A percentile compares a stretch with the other conserved stretches of the same genome.
These are phyloP conservation scores for Luehdorfia chinensis DNA, from an alignment of 1,140 invertebrate species.

Conservation along the genomic window DNA sequence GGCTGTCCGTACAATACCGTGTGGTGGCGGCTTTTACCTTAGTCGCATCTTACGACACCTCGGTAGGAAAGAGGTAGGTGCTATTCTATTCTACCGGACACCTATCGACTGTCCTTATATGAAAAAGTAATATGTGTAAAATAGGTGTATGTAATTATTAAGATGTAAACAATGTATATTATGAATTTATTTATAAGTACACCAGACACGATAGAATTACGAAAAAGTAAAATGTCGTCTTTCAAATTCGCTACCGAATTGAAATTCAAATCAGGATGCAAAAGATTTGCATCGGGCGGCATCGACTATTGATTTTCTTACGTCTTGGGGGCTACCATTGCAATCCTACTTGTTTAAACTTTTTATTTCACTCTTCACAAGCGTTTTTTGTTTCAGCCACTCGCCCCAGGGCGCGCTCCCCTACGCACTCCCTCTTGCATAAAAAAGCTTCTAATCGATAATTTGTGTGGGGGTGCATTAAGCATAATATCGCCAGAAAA, in stretches of 20 bases:
- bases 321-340: slow-evolving; percentile 65
- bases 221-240: slow-evolving; percentile 37
- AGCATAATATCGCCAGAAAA: slow-evolving; percentile 67
- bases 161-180: too few species aligned
- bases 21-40: too few species aligned
- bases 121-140: too few species aligned
- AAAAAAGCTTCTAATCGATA: slow-evolving; percentile 77
- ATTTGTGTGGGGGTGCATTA: slow-evolving; percentile 77
- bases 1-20: too few species aligned
- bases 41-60: too few species aligned
- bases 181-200: too few species aligned
- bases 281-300: slow-evolving; percentile 68
- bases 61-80: too few species aligned
- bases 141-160: too few species aligned
- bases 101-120: too few species aligned
- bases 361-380: slow-evolving; percentile 75
- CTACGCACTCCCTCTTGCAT: slow-evolving; percentile 71
- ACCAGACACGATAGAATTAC: too few species aligned
- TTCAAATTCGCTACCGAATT: slow-evolving; percentile 54
- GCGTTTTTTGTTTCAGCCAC: slow-evolving; percentile 75
- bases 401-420: slow-evolving; percentile 59
- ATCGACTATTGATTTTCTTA: slow-evolving; percentile 71
- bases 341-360: slow-evolving; percentile 75
- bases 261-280: slow-evolving; percentile 68
- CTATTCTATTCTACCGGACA: too few species aligned